Percentiles rank a stretch among this genome's conserved stretches.
phyloP scores from a whole-genome alignment of 1,140 invertebrate species.

The Pachyrhynchus sulphureomaculatus region DNA sequence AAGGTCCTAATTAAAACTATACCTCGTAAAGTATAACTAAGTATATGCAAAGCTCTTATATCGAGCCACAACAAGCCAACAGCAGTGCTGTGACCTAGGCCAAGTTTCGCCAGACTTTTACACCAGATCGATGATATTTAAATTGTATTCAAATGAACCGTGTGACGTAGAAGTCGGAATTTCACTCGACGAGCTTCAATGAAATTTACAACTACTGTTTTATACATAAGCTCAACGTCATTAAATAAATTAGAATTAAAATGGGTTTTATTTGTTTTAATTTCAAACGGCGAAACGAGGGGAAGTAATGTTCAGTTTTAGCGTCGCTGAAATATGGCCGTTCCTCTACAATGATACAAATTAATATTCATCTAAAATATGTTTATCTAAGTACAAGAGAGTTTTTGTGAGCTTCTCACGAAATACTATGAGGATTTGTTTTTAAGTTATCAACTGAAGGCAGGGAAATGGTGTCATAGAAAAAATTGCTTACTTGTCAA shows the following conservation, averaged over 20 bases:
- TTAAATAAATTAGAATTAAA: constrained; percentile 33
- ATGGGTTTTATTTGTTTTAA: constrained; percentile 25
- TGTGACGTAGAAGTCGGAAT: constrained; percentile 33
- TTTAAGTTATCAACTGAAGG: no score
- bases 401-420: no score
- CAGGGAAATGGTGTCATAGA: no score
- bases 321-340: neutral
- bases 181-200: constrained; percentile 30
- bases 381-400: no score
- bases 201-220: constrained; percentile 35
- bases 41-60: constrained; percentile 6
- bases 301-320: neutral
- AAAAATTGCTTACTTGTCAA: no score
- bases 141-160: constrained; percentile 35
- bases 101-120: constrained; percentile 33
- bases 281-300: neutral
- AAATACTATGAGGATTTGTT: no score
- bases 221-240: constrained; percentile 31
- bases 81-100: constrained; percentile 23
- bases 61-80: neutral
- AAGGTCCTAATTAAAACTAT: no score
- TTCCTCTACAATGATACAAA: no score
- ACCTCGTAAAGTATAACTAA: no score
- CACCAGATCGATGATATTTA: constrained; percentile 33
- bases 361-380: no score